Percentiles rank a stretch among this genome's conserved stretches.
Evolutionary conservation across 2,797 vertebrate species (phyloP).

Genomic region (Dendrocincla tyrannina): DNA sequence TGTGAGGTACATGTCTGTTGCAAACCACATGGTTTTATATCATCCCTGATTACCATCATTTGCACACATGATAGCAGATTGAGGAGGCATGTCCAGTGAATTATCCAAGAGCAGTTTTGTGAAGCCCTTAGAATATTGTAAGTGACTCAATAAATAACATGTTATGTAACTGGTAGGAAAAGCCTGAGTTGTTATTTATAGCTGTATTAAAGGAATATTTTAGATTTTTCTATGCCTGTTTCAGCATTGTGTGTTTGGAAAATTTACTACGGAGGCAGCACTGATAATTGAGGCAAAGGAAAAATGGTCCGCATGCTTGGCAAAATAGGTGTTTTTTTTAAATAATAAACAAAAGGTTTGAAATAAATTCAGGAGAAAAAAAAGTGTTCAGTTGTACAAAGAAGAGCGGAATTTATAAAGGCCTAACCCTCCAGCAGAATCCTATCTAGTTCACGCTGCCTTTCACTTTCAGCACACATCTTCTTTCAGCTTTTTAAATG

Average conservation of each 20-base stretch:
- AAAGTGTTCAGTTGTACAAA: background rate
- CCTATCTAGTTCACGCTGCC: background rate
- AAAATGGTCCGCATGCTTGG: background rate
- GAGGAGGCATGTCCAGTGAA: background rate
- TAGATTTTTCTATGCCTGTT: background rate
- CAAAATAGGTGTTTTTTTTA: background rate
- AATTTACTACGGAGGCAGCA: background rate
- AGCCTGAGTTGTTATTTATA: background rate
- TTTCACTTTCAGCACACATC: slow-evolving; percentile 14
- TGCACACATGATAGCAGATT: background rate
- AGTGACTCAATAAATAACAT: background rate
- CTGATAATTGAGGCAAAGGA: background rate
- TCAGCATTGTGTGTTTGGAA: background rate
- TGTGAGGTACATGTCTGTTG: background rate
- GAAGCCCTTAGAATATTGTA: background rate
- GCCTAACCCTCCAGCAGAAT: background rate
- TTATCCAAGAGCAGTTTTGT: background rate
- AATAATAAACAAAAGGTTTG: slow-evolving; percentile 3
- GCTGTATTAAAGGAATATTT: background rate
- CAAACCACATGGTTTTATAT: background rate
- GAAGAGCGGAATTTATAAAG: background rate
- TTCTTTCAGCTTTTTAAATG: background rate
- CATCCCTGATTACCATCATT: background rate
- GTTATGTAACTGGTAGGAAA: background rate
- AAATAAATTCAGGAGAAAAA: background rate